Base-by-base conservation (phyloP, 2,888 invertebrate genomes). In the Apodemia mormo region DNA sequence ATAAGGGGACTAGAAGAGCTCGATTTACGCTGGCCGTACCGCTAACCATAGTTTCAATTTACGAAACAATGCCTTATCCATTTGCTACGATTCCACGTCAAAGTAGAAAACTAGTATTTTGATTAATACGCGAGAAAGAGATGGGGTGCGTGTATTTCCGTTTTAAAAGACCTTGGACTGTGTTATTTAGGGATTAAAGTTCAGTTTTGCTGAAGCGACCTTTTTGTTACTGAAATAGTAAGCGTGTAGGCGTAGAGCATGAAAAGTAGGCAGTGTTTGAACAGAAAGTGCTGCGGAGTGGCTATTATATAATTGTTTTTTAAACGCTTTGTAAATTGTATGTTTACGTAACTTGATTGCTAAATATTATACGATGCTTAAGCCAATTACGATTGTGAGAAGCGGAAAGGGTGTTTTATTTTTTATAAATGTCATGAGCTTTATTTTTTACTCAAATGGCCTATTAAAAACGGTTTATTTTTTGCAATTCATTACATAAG, bases 1-100 rank as follows among this genome's bases (percentile, higher is more conserved):
- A 67, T 70, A 71, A 73, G 73, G 73, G 77, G 72, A 77, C 77
- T 75, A 77, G 78, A 78, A 84, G 76, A 75, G 89, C 71, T 83
- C 91, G 80, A 71, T 77, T 73, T 80, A 83, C 65, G 76, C 76
- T 81, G 85, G 90, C 74, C 82, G 82, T 80, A 81, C 85, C 80
- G 79, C 82, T 82, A 87, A 86, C 88, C 86, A 88, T 89, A 88
- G 89, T 92, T 92, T 92, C 92, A 92, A 93, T 92, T 92, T 92
- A 87, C 86, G 84, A 90, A 90, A 93, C 93, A 93, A 93, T 92
- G 84, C 90, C 92, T 90, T 92, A 92, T 92, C 93, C 92, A 92
- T 92, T 92, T 90, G 88, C 92, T 87, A 85, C 87, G 87, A 90
- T 88, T 91, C 91, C 82, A 89, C 89, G 93, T 92, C 92, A 93